Conservation (phyloP, 1,140 invertebrate species). For the Ceratina calcarata region DNA sequence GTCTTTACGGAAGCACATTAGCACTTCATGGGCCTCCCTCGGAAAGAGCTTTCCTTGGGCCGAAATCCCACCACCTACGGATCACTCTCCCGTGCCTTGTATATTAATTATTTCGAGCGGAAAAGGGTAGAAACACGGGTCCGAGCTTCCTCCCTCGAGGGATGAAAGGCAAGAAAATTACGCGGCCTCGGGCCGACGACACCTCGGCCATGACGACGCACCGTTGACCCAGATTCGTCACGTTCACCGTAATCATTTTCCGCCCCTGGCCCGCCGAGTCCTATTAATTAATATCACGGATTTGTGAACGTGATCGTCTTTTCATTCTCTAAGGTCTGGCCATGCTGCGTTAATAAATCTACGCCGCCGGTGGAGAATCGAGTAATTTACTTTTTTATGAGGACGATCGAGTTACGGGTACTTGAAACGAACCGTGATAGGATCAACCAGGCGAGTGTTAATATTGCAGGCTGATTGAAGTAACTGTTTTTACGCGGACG, state of each 20-base stretch:
- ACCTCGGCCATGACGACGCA: conserved; percentile 9
- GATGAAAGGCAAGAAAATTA: conserved; percentile 31
- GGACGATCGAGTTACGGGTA: neutral
- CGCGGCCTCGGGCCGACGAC: neutral
- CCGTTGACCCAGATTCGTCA: conserved; percentile 38
- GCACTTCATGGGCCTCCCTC: conserved; percentile 25
- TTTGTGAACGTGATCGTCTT: neutral
- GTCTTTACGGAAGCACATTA: conserved; percentile 49
- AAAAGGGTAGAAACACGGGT: conserved; percentile 45
- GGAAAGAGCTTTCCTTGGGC: conserved; percentile 45
- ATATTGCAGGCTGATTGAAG: neutral
- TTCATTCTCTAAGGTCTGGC: neutral
- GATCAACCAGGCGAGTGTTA: neutral
- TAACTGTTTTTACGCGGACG: too few relatives aligned
- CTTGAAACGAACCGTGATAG: neutral
- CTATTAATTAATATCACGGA: conserved; percentile 19
- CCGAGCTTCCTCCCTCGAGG: conserved; percentile 14
- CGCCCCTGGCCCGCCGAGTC: neutral
- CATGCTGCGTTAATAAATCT: neutral
- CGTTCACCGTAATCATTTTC: conserved; percentile 23
- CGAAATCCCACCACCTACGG: conserved; percentile 60
- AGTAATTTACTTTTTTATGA: conserved; percentile 10
- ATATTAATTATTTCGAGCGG: conserved; percentile 66
- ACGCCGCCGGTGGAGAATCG: neutral
- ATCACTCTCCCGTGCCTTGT: conserved; percentile 64